phyloP scores from a whole-genome alignment of 2,888 invertebrate species.

The Epirrhoe alternata region DNA sequence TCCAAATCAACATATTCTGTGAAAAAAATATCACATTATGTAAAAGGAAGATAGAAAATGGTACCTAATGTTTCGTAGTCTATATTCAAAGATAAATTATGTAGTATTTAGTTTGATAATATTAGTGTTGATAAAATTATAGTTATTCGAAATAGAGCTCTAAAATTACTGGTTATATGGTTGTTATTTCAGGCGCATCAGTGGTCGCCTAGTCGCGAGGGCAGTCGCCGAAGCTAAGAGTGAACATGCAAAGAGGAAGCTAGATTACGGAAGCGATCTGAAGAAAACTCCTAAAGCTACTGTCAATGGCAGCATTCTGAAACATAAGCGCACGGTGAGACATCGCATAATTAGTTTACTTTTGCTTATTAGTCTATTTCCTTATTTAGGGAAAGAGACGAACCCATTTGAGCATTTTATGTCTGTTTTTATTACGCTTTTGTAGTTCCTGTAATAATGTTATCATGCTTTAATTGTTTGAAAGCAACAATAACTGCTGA shows the following conservation, averaged over 20 bases:
- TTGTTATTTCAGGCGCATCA: conserved; percentile 64
- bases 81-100: not conserved
- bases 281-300: conserved; percentile 67
- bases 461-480: too few relatives aligned
- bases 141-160: not conserved
- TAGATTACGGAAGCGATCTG: conserved; percentile 64
- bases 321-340: conserved; percentile 77
- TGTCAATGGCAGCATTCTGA: conserved; percentile 74
- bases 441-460: too few relatives aligned
- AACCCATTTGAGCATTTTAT: too few relatives aligned
- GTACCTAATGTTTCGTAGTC: too few relatives aligned
- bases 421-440: too few relatives aligned
- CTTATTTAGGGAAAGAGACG: too few relatives aligned
- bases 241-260: conserved; percentile 68
- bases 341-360: conserved; percentile 4
- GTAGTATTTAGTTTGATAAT: too few relatives aligned
- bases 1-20: too few relatives aligned
- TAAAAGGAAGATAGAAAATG: too few relatives aligned
- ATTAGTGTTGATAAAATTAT: not conserved
- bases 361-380: too few relatives aligned
- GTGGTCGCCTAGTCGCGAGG: conserved; percentile 72
- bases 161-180: conserved; percentile 2
- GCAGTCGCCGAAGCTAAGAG: conserved; percentile 61
- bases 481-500: too few relatives aligned
- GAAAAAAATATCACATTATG: too few relatives aligned